A percentile compares a stretch with the other conserved stretches of the same genome.
phyloP scores from a whole-genome alignment of 2,888 invertebrate genomes.

The Pomacea canaliculata region DNA sequence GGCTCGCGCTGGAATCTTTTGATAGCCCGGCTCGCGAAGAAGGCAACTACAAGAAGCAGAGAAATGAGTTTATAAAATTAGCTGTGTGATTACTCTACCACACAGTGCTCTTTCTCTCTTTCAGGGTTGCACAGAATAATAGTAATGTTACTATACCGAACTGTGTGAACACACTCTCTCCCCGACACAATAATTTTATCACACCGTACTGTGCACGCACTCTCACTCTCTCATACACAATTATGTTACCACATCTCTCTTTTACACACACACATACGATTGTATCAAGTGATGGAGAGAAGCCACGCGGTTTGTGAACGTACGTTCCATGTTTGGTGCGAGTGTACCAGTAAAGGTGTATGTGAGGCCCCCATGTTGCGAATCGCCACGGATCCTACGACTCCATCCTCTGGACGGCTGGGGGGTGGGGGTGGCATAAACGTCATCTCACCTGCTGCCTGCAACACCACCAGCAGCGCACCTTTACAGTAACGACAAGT shows the following conservation, averaged over 20 bases:
- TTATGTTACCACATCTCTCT: background rate
- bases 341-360: conserved; percentile 8
- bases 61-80: conserved; percentile 7
- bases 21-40: conserved; percentile 44
- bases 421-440: conserved; percentile 24
- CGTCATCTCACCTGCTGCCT: conserved; percentile 4
- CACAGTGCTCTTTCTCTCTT: too few species aligned
- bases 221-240: too few species aligned
- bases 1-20: conserved; percentile 28
- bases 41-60: conserved; percentile 45
- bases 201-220: background rate
- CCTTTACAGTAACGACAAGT: too few species aligned
- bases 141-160: too few species aligned
- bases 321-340: conserved; percentile 58
- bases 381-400: conserved; percentile 37
- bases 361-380: conserved; percentile 1
- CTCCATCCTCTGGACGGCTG: conserved; percentile 44
- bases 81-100: too few species aligned
- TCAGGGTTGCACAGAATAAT: too few species aligned
- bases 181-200: too few species aligned
- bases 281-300: too few species aligned
- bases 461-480: background rate
- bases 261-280: too few species aligned
- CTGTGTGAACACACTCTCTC: too few species aligned
- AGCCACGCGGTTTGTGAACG: conserved; percentile 28